Evolutionary conservation across 2,888 invertebrate genomes (phyloP).

Genomic region (Vanessa cardui): DNA sequence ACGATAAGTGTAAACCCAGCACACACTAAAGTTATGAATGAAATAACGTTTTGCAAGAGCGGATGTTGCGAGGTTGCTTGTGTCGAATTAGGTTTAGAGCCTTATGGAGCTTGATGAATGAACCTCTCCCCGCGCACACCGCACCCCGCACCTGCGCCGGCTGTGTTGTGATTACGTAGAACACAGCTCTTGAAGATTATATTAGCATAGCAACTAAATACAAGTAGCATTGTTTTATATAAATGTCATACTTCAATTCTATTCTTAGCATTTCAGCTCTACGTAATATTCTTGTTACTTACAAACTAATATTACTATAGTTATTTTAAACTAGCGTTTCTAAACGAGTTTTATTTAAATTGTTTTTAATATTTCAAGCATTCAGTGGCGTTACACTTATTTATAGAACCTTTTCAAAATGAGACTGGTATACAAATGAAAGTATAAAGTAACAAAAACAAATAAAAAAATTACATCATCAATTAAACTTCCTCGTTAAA

Average conservation of each 20-base stretch:
- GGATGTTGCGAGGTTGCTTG: conserved; percentile 81
- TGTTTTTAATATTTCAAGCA: no score
- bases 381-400: no score
- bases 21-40: conserved; percentile 76
- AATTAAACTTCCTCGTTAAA: conserved; percentile 17
- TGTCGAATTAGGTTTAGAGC: conserved; percentile 82
- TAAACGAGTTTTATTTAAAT: no score
- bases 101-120: conserved; percentile 82
- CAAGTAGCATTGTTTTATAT: conserved; percentile 32
- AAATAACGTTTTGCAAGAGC: conserved; percentile 82
- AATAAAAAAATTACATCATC: conserved; percentile 2
- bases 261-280: conserved; percentile 1
- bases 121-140: conserved; percentile 52
- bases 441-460: neutral
- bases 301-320: neutral
- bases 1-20: conserved; percentile 59
- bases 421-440: no score
- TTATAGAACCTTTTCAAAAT: no score
- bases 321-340: no score
- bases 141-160: conserved; percentile 23
- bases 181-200: conserved; percentile 30
- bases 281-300: neutral
- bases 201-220: conserved; percentile 25
- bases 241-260: conserved; percentile 1
- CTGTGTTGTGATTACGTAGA: conserved; percentile 35